These are phyloP conservation scores for Holacanthella duospinosa DNA, from an alignment of 2,888 invertebrate genomes.

Conservation along the genomic window DNA sequence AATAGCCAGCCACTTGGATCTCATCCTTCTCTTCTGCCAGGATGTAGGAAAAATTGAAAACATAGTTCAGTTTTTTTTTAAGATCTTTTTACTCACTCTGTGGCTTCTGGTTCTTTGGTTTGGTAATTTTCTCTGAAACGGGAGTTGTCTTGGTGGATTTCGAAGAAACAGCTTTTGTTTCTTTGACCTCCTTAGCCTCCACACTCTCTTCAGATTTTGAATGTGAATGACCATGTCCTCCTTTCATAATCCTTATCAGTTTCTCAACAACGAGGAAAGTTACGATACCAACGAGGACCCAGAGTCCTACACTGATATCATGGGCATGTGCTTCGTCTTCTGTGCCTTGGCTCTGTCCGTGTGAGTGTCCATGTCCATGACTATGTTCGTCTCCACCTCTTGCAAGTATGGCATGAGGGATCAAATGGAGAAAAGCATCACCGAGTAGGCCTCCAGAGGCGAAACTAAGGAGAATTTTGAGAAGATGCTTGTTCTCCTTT, in stretches of 20 bases:
- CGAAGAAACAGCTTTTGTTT: neutral
- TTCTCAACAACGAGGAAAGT: slow-evolving; percentile 90
- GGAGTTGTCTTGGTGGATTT: neutral
- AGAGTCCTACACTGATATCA: slow-evolving; percentile 84
- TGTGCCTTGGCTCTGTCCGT: slow-evolving; percentile 46
- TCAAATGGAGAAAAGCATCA: slow-evolving; percentile 96
- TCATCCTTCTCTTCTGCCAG: slow-evolving; percentile 41
- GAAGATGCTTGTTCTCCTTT: slow-evolving; percentile 67
- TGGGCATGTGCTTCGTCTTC: slow-evolving; percentile 45
- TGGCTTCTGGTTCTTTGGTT: neutral
- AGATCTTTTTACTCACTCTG: neutral
- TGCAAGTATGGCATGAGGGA: slow-evolving; percentile 80
- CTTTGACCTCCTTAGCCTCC: neutral
- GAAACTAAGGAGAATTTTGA: slow-evolving; percentile 84
- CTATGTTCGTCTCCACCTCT: slow-evolving; percentile 23
- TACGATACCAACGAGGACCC: slow-evolving; percentile 87
- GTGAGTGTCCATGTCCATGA: slow-evolving; percentile 44
- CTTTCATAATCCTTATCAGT: slow-evolving; percentile 73
- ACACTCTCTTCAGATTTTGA: slow-evolving; percentile 36
- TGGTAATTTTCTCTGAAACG: neutral
- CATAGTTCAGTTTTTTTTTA: neutral
- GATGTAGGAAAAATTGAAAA: slow-evolving; percentile 5
- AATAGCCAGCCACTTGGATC: slow-evolving; percentile 78
- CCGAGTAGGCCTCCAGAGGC: slow-evolving; percentile 92
- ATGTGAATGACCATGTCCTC: slow-evolving; percentile 67